phyloP scores from a whole-genome alignment of 2,113 vertebrate species.

The Acinonyx jubatus region DNA sequence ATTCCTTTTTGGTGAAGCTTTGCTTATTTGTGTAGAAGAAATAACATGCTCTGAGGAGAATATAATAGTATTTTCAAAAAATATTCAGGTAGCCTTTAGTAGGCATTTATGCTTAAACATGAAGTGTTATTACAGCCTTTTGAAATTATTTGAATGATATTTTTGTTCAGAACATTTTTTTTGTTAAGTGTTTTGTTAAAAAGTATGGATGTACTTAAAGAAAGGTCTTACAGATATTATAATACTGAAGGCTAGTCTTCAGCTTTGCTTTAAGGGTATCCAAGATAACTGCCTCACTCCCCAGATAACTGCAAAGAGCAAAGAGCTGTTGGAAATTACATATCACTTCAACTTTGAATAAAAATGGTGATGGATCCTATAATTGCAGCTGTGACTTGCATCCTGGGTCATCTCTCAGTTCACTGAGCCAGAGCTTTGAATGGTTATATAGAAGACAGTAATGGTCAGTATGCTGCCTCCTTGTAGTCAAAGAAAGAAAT shows the following conservation, averaged over 20 bases:
- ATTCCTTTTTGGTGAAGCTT: background rate
- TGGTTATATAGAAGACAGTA: background rate
- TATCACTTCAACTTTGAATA: background rate
- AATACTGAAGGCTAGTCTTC: background rate
- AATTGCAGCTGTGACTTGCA: background rate
- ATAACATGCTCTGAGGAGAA: background rate
- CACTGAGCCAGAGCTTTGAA: background rate
- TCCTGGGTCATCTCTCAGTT: slow-evolving; percentile 1
- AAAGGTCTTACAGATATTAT: background rate
- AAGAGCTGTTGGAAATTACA: background rate
- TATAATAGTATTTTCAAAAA: background rate
- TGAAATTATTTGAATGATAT: slow-evolving; percentile 48
- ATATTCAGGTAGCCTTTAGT: background rate
- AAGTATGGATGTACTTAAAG: background rate
- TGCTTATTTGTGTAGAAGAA: slow-evolving; percentile 10
- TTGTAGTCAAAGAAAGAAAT: background rate
- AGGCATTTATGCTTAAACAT: background rate
- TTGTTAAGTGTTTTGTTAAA: background rate
- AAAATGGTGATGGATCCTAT: background rate
- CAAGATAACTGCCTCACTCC: background rate
- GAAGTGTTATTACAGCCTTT: slow-evolving; percentile 12
- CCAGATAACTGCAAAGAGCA: background rate
- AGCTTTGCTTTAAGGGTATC: background rate
- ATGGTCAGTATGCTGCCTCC: background rate
- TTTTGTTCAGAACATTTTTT: slow-evolving; percentile 23